Evolutionary conservation across 2,797 vertebrate species (phyloP).

Genomic region (Phrynocephalus forsythii): DNA sequence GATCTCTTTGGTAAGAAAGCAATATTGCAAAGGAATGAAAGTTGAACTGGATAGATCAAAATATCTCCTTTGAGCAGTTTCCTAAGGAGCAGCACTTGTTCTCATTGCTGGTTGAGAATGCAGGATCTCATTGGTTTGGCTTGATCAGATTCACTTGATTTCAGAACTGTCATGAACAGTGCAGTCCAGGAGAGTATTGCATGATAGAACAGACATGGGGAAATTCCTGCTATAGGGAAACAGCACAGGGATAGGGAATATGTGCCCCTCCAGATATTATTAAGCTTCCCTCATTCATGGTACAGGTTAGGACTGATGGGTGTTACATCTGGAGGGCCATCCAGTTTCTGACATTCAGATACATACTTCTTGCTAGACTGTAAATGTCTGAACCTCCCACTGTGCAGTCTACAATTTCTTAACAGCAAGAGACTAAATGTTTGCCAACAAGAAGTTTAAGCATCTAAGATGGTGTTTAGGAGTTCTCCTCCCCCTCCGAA

Average conservation of each 20-base stretch:
- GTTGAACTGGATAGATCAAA: not conserved
- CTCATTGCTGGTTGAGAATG: not conserved
- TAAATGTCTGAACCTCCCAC: not conserved
- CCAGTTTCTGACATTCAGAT: not conserved
- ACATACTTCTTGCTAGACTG: not conserved
- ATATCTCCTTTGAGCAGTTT: not conserved
- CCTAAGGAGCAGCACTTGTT: not conserved
- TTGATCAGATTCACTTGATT: not conserved
- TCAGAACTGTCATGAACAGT: not conserved
- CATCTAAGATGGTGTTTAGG: not conserved
- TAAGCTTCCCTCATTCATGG: not conserved
- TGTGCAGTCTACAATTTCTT: not conserved
- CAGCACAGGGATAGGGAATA: not conserved
- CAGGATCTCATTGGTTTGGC: not conserved
- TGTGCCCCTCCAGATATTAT: not conserved
- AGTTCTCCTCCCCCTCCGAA: not conserved
- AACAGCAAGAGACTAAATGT: not conserved
- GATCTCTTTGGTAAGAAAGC: not conserved
- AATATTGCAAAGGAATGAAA: not conserved
- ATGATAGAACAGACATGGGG: not conserved
- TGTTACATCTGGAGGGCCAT: not conserved
- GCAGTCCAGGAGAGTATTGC: not conserved
- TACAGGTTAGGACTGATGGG: not conserved
- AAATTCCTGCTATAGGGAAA: not conserved
- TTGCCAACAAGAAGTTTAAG: not conserved